Evolutionary conservation across 2,797 vertebrate genomes (phyloP).

Genomic region (Calcarius lapponicus): DNA sequence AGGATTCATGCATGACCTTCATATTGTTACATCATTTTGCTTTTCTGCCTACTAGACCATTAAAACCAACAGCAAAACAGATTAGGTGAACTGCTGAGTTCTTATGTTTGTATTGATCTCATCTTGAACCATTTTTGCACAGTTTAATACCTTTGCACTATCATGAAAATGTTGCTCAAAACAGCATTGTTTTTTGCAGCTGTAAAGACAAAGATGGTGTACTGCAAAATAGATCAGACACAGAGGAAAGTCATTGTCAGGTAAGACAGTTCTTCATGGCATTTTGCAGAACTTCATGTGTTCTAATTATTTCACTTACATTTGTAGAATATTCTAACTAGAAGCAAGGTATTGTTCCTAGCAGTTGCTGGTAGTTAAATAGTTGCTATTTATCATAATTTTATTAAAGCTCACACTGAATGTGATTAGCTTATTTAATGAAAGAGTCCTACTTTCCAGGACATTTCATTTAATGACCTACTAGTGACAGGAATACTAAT

Average conservation of each 20-base stretch:
- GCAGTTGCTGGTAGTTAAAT: slow-evolving; percentile 79
- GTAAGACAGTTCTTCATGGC: slow-evolving; percentile 78
- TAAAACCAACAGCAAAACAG: background rate
- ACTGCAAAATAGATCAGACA: slow-evolving; percentile 99
- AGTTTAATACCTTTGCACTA: background rate
- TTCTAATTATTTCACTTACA: slow-evolving; percentile 72
- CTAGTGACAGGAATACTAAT: slow-evolving; percentile 84
- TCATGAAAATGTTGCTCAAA: slow-evolving; percentile 8
- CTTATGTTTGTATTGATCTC: background rate
- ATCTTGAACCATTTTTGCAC: background rate
- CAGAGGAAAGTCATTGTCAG: slow-evolving; percentile 97
- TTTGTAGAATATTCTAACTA: slow-evolving; percentile 74
- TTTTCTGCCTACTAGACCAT: slow-evolving; percentile 31
- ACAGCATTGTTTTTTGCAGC: slow-evolving; percentile 76
- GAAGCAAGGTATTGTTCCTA: slow-evolving; percentile 72
- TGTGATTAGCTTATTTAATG: slow-evolving; percentile 88
- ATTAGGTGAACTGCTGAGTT: background rate
- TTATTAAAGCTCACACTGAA: slow-evolving; percentile 84
- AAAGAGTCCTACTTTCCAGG: slow-evolving; percentile 87
- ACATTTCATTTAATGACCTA: slow-evolving; percentile 87
- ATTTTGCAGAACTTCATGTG: slow-evolving; percentile 63
- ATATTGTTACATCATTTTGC: slow-evolving; percentile 1
- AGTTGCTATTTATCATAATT: slow-evolving; percentile 86
- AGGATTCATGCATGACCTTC: background rate
- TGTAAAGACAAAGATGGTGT: slow-evolving; percentile 98